Evolutionary conservation across 2,888 invertebrate genomes (phyloP).

Genomic region (Pseudanteris insignis): DNA sequence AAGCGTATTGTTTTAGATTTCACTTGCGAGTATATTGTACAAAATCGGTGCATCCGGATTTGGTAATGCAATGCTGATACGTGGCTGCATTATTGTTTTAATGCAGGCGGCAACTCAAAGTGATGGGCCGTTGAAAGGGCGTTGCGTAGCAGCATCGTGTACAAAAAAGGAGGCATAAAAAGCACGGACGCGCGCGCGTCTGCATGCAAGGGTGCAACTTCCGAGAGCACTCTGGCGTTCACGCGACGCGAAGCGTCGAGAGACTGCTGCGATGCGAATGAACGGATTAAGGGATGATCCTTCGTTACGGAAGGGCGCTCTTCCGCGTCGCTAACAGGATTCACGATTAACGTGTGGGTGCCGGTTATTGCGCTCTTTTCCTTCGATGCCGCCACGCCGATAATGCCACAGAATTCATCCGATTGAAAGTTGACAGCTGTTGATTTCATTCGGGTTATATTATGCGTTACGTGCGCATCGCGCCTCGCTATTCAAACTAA

Average conservation of each 20-base stretch:
- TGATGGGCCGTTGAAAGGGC: conserved; percentile 41
- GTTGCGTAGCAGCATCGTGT: conserved; percentile 45
- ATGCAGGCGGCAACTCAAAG: conserved; percentile 37
- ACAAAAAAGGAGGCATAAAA: conserved; percentile 42
- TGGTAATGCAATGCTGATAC: conserved; percentile 38
- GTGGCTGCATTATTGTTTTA: conserved; percentile 39
- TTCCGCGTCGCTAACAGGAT: conserved; percentile 60
- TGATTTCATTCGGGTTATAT: conserved; percentile 42
- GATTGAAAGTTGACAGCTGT: conserved; percentile 44
- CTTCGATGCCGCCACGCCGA: conserved; percentile 37
- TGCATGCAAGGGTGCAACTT: conserved; percentile 54
- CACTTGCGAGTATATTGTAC: too few species aligned
- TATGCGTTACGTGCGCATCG: conserved; percentile 31
- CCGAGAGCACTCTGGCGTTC: conserved; percentile 57
- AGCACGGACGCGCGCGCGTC: conserved; percentile 40
- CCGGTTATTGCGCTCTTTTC: conserved; percentile 45
- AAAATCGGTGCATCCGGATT: conserved; percentile 19
- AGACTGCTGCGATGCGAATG: conserved; percentile 63
- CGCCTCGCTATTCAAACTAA: conserved; percentile 32
- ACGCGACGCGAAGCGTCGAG: conserved; percentile 49
- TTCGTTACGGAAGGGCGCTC: conserved; percentile 58
- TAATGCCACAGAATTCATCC: conserved; percentile 43
- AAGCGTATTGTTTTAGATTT: too few species aligned
- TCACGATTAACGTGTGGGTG: conserved; percentile 55
- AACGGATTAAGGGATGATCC: conserved; percentile 66